These are phyloP conservation scores for Macrotus californicus DNA, from an alignment of 2,113 vertebrate genomes.

Conservation along the genomic window DNA sequence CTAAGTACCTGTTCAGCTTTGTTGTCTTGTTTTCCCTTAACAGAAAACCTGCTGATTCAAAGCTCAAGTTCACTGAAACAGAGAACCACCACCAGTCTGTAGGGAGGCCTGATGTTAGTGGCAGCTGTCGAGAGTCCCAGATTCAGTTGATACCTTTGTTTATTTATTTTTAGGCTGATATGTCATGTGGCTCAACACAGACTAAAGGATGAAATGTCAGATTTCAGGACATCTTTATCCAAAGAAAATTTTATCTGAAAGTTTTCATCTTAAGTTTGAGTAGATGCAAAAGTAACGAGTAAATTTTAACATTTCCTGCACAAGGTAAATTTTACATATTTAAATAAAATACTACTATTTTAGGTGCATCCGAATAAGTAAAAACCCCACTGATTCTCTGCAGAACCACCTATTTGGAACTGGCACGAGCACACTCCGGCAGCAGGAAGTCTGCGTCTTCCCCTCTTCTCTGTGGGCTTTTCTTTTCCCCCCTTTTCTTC, in stretches of 20 bases:
- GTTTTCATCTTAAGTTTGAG: constrained; percentile 28
- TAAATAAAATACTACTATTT: constrained; percentile 20
- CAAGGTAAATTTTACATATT: neutral
- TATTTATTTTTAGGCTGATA: neutral
- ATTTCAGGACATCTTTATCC: constrained; percentile 4
- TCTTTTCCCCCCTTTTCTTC: neutral
- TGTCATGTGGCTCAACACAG: neutral
- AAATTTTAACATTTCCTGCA: neutral
- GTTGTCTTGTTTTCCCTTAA: neutral
- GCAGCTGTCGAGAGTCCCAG: neutral
- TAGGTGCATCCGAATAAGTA: constrained; percentile 4
- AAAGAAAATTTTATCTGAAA: constrained; percentile 11
- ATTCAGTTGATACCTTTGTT: neutral
- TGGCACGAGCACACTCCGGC: neutral
- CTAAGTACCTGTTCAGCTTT: neutral
- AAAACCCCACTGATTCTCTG: neutral
- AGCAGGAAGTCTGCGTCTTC: neutral
- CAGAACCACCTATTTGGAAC: neutral
- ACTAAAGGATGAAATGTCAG: constrained; percentile 20
- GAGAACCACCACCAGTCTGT: neutral
- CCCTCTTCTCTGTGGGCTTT: neutral
- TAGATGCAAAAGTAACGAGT: neutral
- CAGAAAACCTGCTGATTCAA: neutral
- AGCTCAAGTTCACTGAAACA: neutral
- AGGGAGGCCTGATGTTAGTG: neutral